Evolutionary conservation across 2,113 vertebrate genomes (phyloP).

Genomic region (Tinamus guttatus): DNA sequence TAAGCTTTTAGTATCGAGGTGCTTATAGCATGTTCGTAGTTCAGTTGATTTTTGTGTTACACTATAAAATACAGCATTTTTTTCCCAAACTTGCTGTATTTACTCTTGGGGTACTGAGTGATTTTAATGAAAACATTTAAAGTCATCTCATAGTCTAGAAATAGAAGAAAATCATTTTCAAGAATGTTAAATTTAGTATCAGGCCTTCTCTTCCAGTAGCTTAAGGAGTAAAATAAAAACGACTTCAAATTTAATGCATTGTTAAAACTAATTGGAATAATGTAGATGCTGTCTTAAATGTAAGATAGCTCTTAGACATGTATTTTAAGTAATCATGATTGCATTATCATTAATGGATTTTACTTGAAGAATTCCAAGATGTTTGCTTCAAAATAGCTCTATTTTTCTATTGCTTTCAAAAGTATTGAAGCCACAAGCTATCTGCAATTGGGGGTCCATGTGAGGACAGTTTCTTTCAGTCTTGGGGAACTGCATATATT

Average conservation of each 20-base stretch:
- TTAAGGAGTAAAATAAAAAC: background rate
- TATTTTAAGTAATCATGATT: constrained; percentile 4
- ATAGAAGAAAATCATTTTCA: background rate
- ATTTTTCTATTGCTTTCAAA: background rate
- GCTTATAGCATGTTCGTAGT: background rate
- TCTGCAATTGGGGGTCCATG: background rate
- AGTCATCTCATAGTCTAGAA: background rate
- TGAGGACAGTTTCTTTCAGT: background rate
- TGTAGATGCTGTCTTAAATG: background rate
- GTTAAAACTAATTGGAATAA: background rate
- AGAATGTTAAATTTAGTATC: background rate
- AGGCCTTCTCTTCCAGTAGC: background rate
- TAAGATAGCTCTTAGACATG: background rate
- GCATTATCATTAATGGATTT: background rate
- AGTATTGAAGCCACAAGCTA: background rate
- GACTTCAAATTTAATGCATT: background rate
- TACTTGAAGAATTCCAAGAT: background rate
- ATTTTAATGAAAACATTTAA: background rate
- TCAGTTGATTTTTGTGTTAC: background rate
- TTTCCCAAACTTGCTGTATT: background rate
- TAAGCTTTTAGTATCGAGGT: background rate
- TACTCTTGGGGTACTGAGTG: background rate
- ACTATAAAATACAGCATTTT: background rate
- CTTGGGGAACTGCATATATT: background rate
- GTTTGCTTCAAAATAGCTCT: background rate